Evolutionary conservation across 2,797 vertebrate species (phyloP), one percentile per base, ranked within the genome.

Genomic region (Premnoplex brunnescens): DNA sequence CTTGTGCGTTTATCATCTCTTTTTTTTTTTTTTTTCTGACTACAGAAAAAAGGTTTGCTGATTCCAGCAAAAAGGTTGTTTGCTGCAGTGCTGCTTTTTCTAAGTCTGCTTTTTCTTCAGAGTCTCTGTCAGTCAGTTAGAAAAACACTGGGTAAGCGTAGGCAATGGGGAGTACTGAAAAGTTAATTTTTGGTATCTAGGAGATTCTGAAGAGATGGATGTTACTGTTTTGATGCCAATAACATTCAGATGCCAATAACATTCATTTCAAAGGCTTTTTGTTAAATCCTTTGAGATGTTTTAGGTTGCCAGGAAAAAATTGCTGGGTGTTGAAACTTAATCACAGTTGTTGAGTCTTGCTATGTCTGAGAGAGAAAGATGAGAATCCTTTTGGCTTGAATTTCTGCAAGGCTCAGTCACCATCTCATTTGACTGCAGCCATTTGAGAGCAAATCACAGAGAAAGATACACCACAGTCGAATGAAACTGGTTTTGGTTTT

Each of bases 181-280:
- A 77, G 36, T 62, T 72, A 44, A 28, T 24, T 85, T 84, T 84
- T 86, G 54, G 17, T 87, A 73, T 59, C 49, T 56, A 69, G 73
- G 55, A 91, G 54, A 88, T 82, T 84, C 64, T 59, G 64, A 95
- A 77, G 28, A 94, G 49, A 75, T 14, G 15, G 43, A 37, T 82
- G 44, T 32, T 60, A 49, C 51, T 32, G 34, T 79, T 92, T 80
- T 74, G n/a, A n/a, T n/a, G n/a, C n/a, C n/a, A n/a, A n/a, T n/a
- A n/a, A n/a, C 36, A 36, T 36, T 36, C 36, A 36, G 10, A 6
- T 84, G 46, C 24, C 63, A 95, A 21, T 54, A 82, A 75, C 36
- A 79, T 86, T 68, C 4, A 62, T 79, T 93, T 89, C 56, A 93
- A 93, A 93, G 20, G 6, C 26, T 68, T 91, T 91, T 75, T 56